These are phyloP conservation scores for Esox niger DNA, from an alignment of 2,113 vertebrate genomes.

Conservation along the genomic window DNA sequence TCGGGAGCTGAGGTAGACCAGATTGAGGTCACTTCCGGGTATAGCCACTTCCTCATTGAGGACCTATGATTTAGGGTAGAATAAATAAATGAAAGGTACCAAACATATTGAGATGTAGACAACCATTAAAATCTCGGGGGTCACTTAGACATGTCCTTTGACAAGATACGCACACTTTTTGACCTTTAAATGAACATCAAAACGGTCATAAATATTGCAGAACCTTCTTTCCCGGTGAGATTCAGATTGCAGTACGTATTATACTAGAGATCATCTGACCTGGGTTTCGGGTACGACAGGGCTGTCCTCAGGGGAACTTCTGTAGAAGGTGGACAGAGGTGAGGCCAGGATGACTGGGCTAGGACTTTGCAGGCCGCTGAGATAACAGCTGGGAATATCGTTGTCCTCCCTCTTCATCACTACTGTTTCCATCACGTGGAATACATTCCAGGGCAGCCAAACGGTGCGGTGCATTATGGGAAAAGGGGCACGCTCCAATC, in stretches of 20 bases:
- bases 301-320: slow-evolving; percentile 89
- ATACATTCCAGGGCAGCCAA: slow-evolving; percentile 96
- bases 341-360: slow-evolving; percentile 87
- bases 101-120: no score
- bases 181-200: no score
- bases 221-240: no score
- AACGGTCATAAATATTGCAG: no score
- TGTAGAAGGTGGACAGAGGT: slow-evolving; percentile 91
- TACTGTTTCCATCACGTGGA: slow-evolving; percentile 96
- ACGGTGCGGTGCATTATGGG: slow-evolving; percentile 88
- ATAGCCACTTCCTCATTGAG: slow-evolving; percentile 95
- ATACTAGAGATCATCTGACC: slow-evolving; percentile 68
- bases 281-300: slow-evolving; percentile 96
- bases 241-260: neutral
- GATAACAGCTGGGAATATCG: slow-evolving; percentile 92
- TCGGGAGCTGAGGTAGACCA: slow-evolving; percentile 95
- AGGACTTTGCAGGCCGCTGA: slow-evolving; percentile 89
- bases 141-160: no score
- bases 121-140: no score
- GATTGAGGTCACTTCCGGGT: slow-evolving; percentile 91
- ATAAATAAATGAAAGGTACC: no score
- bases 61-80: slow-evolving; percentile 68
- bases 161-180: no score
- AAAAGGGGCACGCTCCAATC: slow-evolving; percentile 90
- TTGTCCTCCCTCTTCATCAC: slow-evolving; percentile 97